phyloP scores from a whole-genome alignment of 2,113 vertebrate species.

The Mustelus asterias region DNA sequence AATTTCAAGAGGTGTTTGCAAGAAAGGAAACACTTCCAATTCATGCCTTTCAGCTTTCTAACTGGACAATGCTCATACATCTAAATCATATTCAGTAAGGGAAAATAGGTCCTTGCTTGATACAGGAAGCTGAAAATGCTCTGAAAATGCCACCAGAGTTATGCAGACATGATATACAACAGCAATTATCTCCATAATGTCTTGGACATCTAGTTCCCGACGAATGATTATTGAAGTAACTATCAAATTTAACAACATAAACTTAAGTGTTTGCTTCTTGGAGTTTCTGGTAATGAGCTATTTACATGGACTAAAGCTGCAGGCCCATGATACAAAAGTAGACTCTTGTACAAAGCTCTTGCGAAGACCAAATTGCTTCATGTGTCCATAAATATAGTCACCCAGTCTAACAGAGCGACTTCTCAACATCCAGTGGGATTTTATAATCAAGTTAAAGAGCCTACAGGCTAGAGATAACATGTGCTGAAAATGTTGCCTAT shows the following conservation, averaged over 20 bases:
- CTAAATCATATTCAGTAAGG: not conserved
- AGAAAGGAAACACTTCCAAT: not conserved
- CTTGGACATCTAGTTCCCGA: not conserved
- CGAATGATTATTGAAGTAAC: not conserved
- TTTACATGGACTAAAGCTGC: not conserved
- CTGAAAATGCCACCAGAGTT: not conserved
- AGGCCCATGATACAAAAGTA: not conserved
- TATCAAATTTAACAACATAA: not conserved
- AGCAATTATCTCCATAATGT: not conserved
- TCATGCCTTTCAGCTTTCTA: not conserved
- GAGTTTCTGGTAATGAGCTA: not conserved
- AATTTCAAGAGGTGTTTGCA: not conserved
- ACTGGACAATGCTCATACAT: not conserved
- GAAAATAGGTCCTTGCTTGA: not conserved
- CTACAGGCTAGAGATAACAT: not conserved
- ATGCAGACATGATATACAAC: not conserved
- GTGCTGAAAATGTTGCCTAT: not conserved
- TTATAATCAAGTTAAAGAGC: constrained; percentile 30
- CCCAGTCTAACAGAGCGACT: not conserved
- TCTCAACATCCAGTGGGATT: constrained; percentile 20
- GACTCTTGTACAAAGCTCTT: not conserved
- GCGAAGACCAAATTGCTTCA: constrained; percentile 19
- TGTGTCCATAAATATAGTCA: constrained; percentile 7
- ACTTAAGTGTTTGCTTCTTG: not conserved
- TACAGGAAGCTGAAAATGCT: not conserved